Conservation (phyloP, 2,797 vertebrate species). For the Mico argentatus region DNA sequence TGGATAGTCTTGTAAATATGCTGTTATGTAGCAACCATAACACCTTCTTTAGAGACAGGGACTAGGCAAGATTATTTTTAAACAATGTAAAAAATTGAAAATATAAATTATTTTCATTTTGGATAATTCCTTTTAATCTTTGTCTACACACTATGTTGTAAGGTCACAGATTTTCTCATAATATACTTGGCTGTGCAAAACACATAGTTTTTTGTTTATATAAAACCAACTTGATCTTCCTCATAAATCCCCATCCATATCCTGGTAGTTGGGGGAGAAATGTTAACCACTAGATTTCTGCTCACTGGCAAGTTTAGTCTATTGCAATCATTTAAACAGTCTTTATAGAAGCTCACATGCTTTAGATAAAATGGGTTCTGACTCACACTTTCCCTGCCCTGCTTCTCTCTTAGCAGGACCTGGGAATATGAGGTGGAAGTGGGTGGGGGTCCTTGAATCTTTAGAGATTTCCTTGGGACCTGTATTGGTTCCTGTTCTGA, state of each 20-base stretch:
- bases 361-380: neutral
- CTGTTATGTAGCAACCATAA: neutral
- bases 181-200: neutral
- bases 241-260: neutral
- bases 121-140: neutral
- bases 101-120: constrained; percentile 10
- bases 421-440: neutral
- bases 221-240: neutral
- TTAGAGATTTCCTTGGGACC: neutral
- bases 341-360: neutral
- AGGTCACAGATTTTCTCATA: neutral
- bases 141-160: neutral
- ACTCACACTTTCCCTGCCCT: neutral
- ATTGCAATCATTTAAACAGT: neutral
- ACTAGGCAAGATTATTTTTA: neutral
- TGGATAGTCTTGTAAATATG: neutral
- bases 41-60: neutral
- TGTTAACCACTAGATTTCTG: neutral
- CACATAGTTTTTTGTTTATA: neutral
- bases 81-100: neutral
- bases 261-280: neutral
- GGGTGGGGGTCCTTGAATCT: neutral
- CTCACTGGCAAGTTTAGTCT: neutral
- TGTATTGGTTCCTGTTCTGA: neutral
- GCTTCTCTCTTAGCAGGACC: neutral